Evolutionary conservation across 1,140 invertebrate genomes (phyloP), one percentile per base, ranked within the genome.

Genomic region (Parapsyche elsis): DNA sequence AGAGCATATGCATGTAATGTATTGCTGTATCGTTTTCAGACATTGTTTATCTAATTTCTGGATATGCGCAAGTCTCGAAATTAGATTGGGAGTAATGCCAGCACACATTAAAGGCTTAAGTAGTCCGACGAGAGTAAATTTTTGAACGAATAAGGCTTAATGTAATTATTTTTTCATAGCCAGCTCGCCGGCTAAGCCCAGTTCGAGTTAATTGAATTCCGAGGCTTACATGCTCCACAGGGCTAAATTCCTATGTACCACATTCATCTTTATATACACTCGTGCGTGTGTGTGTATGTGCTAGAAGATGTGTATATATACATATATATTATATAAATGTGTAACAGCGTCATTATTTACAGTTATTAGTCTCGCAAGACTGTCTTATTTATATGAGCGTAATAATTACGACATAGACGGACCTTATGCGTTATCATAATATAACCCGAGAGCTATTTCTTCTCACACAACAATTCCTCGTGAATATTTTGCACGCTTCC

Each of bases 141-240:
- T 73, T 73, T 73, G 14, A 73, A 73, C 71, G 45, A 38, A 73
- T 46, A 73, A 73, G 71, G 71, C 38, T 73, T 73, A 73, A 73
- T 38, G 71, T 73, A 73, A 73, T 73, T 73, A 73, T 73, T 73
- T 73, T 73, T 73, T 73, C 71, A 73, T 73, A 73, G 38, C 71
- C 5, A 38, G 30, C 30, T 75, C 64, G 16, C 59, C 79, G 49
- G 53, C 79, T 73, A 73, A 73, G 73, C 79, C 79, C 16, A 67
- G 79, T 80, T 80, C 67, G 38, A 75, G 79, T 80, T 80, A 80
- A 80, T 80, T 80, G 79, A 80, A 80, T 80, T 80, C 57, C 26
- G 79, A 67, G 79, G 79, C 74, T 80, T 80, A 80, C 71, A 75
- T 24, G 79, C 79, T 67, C 45, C 46, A 61, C 45, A 73, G 71